Percentiles rank a stretch among this genome's conserved stretches.
These are phyloP conservation scores for Drosophila emarginata DNA, from an alignment of 2,888 invertebrate species.

Conservation along the genomic window DNA sequence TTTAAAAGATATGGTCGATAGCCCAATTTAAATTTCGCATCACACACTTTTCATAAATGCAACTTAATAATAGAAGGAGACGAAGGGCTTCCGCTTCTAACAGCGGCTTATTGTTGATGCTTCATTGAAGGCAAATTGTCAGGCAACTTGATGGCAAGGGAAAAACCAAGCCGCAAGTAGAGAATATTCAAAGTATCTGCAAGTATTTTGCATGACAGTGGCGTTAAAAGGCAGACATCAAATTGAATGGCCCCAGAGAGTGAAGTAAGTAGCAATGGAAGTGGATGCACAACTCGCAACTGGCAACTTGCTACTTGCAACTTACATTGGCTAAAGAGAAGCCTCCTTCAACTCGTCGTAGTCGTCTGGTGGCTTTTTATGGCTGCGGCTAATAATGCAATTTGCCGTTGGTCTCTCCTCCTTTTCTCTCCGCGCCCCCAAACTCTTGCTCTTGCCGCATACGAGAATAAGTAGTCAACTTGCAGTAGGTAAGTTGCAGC, in stretches of 20 bases:
- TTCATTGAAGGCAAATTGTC: constrained; percentile 49
- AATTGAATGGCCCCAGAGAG: constrained; percentile 62
- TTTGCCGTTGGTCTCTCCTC: constrained; percentile 55
- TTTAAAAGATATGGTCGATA: neutral
- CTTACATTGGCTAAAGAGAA: constrained; percentile 11
- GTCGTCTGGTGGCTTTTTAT: constrained; percentile 59
- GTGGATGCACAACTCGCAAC: neutral
- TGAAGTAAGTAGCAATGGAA: constrained; percentile 2
- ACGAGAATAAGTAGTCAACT: neutral
- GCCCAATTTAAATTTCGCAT: constrained; percentile 5
- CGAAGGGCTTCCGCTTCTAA: constrained; percentile 24
- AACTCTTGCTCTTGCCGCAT: constrained; percentile 21
- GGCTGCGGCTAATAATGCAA: constrained; percentile 74
- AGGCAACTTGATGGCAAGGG: constrained; percentile 20
- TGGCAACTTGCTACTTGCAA: constrained; percentile 13
- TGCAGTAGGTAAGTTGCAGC: constrained; percentile 11
- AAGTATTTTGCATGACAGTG: constrained; percentile 70
- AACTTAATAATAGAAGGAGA: constrained; percentile 34
- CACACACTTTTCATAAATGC: constrained; percentile 28
- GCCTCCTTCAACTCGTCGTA: constrained; percentile 24
- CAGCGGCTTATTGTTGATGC: constrained; percentile 52
- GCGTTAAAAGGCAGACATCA: constrained; percentile 72
- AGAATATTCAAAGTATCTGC: constrained; percentile 71
- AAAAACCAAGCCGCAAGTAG: constrained; percentile 20
- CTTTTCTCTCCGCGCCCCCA: neutral